These are phyloP conservation scores for Daphoenositta chrysoptera DNA, from an alignment of 2,113 vertebrate genomes.

Conservation along the genomic window DNA sequence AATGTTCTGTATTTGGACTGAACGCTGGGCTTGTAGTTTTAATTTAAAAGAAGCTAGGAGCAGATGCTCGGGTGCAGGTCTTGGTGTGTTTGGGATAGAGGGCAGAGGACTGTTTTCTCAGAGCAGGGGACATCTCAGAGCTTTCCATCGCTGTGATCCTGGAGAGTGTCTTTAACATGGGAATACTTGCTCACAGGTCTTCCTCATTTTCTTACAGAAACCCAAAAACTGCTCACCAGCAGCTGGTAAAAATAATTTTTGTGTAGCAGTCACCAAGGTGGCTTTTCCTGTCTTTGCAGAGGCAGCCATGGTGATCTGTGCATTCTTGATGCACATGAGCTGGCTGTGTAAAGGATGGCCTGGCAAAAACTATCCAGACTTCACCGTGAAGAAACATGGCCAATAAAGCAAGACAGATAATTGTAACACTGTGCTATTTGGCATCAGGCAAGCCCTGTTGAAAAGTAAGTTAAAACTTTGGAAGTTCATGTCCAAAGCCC, in stretches of 20 bases:
- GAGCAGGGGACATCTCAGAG: neutral
- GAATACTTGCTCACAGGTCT: neutral
- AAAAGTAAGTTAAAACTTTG: neutral
- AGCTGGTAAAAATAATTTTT: neutral
- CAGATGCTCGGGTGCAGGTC: neutral
- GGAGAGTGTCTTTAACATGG: neutral
- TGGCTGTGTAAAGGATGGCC: neutral
- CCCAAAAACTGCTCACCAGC: neutral
- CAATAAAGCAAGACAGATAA: neutral
- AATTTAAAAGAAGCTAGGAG: neutral
- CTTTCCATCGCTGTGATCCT: neutral
- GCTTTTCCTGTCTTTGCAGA: neutral
- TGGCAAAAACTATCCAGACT: neutral
- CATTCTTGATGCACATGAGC: neutral
- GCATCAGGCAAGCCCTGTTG: neutral
- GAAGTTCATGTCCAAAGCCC: neutral
- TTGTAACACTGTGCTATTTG: neutral
- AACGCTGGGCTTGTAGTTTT: neutral
- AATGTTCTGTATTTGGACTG: neutral
- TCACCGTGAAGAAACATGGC: neutral
- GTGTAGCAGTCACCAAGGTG: neutral
- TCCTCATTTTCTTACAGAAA: neutral
- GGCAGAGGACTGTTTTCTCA: neutral
- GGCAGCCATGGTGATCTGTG: neutral
- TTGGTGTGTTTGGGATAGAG: neutral